These are phyloP conservation scores for Halyomorpha halys DNA, from an alignment of 1,140 invertebrate genomes.

Conservation along the genomic window DNA sequence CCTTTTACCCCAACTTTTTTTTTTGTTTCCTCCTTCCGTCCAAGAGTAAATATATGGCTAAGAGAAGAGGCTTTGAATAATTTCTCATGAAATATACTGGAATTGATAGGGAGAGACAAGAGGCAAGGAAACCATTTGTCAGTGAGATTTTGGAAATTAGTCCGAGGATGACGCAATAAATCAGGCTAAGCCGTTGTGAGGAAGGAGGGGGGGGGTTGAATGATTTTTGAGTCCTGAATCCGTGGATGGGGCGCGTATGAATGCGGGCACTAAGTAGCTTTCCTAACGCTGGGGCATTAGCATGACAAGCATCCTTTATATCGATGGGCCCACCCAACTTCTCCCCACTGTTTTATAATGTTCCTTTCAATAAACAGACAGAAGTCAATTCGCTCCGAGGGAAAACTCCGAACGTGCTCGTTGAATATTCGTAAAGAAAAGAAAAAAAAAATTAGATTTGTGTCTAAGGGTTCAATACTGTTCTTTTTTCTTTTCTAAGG, in stretches of 20 bases:
- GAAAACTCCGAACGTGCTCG: too few relatives aligned
- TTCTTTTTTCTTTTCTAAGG: too few relatives aligned
- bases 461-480: too few relatives aligned
- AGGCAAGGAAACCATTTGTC: not conserved
- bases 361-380: too few relatives aligned
- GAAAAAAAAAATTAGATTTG: too few relatives aligned
- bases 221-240: not conserved
- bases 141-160: slow-evolving; percentile 6
- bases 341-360: not conserved
- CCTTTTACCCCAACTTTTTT: not conserved
- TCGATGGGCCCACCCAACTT: not conserved
- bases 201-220: not conserved
- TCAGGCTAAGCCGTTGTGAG: slow-evolving; percentile 2
- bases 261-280: slow-evolving; percentile 5
- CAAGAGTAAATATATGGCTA: not conserved
- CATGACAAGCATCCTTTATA: not conserved
- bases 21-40: not conserved
- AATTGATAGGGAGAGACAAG: not conserved
- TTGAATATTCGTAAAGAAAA: too few relatives aligned
- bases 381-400: too few relatives aligned
- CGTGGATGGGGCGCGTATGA: not conserved
- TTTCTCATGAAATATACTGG: slow-evolving; percentile 2
- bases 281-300: not conserved
- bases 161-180: slow-evolving; percentile 3
- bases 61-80: not conserved